Evolutionary conservation across 2,113 vertebrate species (phyloP).

Genomic region (Pardalotus punctatus): DNA sequence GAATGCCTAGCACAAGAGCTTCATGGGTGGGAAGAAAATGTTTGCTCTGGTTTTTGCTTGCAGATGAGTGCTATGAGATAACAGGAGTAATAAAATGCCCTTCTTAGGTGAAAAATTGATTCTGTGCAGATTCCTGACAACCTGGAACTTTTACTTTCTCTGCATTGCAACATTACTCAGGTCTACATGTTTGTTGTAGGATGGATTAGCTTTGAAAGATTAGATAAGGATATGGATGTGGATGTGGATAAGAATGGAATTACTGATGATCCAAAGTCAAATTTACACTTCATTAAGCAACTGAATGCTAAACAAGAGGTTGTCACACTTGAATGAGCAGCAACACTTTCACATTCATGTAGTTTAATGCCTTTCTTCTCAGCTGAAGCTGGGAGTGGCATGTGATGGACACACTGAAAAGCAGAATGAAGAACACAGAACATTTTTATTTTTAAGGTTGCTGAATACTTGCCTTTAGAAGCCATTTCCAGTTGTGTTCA

Average conservation of each 20-base stretch:
- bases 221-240: neutral
- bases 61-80: slow-evolving; percentile 17
- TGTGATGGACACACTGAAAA: neutral
- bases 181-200: neutral
- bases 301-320: neutral
- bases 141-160: slow-evolving; percentile 3
- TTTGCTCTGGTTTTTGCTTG: neutral
- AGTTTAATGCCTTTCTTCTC: neutral
- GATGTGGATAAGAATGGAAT: neutral
- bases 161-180: neutral
- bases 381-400: neutral
- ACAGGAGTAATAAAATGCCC: neutral
- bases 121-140: neutral
- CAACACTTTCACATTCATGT: neutral
- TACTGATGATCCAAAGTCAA: neutral
- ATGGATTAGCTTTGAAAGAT: slow-evolving; percentile 33
- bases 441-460: neutral
- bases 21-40: neutral
- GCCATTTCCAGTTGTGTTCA: neutral
- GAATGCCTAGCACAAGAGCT: neutral
- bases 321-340: neutral
- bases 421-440: neutral
- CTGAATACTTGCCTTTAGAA: neutral
- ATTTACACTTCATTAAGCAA: neutral
- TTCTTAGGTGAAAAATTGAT: neutral